Base-by-base conservation (phyloP, 2,888 invertebrate genomes). In the Zhuqinia jingwanae region DNA sequence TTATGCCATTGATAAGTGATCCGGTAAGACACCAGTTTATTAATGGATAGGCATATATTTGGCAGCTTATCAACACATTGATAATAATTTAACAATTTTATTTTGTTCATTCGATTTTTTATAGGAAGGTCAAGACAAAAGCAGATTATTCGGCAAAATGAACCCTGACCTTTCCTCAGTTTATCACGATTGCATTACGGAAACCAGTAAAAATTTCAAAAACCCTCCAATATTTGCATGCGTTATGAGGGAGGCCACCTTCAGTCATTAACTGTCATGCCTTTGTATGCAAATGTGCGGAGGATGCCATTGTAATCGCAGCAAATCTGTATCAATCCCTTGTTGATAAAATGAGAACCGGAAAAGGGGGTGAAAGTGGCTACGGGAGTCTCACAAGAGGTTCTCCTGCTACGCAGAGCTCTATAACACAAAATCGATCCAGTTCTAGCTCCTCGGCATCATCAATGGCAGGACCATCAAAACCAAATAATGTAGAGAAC, bases 281-380 rank as follows among this genome's bases (percentile, higher is more conserved):
- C 65, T 97, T 97, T 93, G 96, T 97, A 91, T 97, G 97, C 93
- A 95, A 96, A 92, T 96, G 96, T 91, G 96, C 97, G 45, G 97
- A 97, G 93, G 97, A 97, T 92, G 97, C 97, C 88, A 96, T 97
- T 53, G 96, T 97, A 0, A 96, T 97, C 91, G 97, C 97, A 15
- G 97, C 97, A 68, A 97, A 97, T 89, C 94, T 97, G 90, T 97
- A 97, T 93, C 96, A 97, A 93, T 96, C 96, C 47, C 93, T 97
- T 82, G 95, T 97, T 93, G 95, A 96, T 87, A 96, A 96, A 86
- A 90, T 91, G 90, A 85, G 89, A 36, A 68, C 89, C 15, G 88
- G 88, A 8, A 90, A 90, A 82, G 90, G 89, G 50, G 91, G 91
- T 50, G 91, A 91, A 89, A 90, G 90, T 83, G 91, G 91, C 6